phyloP scores from a whole-genome alignment of 2,797 vertebrate species.

The Takifugu ocellatus region DNA sequence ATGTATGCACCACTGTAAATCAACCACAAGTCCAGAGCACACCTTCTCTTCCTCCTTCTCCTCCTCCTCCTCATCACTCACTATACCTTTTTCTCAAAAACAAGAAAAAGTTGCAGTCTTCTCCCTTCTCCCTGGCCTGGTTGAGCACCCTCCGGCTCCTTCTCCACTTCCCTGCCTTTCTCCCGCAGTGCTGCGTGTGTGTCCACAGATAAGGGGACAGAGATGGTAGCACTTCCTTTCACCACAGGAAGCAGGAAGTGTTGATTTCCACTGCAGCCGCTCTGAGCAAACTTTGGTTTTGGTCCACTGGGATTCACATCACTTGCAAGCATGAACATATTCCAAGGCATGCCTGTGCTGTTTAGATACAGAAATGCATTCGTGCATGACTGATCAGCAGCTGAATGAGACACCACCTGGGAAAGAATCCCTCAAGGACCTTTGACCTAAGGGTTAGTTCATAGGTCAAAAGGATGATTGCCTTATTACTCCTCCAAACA shows the following conservation, averaged over 20 bases:
- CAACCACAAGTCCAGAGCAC: no score
- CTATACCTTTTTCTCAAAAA: neutral
- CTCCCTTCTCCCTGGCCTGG: slow-evolving; percentile 28
- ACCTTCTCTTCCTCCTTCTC: no score
- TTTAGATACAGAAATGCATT: neutral
- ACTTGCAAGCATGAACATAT: slow-evolving; percentile 2
- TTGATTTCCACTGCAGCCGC: slow-evolving; percentile 56
- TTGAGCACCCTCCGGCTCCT: slow-evolving; percentile 31
- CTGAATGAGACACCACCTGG: slow-evolving; percentile 62
- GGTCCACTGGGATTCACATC: slow-evolving; percentile 29
- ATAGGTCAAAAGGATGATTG: slow-evolving; percentile 61
- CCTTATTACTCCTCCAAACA: slow-evolving; percentile 67
- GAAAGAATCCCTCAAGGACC: slow-evolving; percentile 30
- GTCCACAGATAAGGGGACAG: slow-evolving; percentile 78
- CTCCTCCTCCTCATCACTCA: neutral
- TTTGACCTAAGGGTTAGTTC: slow-evolving; percentile 55
- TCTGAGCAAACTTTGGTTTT: slow-evolving; percentile 36
- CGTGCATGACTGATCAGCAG: slow-evolving; percentile 33
- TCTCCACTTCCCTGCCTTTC: slow-evolving; percentile 49
- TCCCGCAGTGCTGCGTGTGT: slow-evolving; percentile 58
- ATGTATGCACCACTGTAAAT: no score
- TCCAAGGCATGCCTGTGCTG: neutral
- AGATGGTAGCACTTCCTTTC: slow-evolving; percentile 85
- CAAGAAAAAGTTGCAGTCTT: slow-evolving; percentile 16
- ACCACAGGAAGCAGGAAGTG: slow-evolving; percentile 84